Conservation (phyloP, 2,797 vertebrate genomes). For the Muraenolepis orangiensis region DNA sequence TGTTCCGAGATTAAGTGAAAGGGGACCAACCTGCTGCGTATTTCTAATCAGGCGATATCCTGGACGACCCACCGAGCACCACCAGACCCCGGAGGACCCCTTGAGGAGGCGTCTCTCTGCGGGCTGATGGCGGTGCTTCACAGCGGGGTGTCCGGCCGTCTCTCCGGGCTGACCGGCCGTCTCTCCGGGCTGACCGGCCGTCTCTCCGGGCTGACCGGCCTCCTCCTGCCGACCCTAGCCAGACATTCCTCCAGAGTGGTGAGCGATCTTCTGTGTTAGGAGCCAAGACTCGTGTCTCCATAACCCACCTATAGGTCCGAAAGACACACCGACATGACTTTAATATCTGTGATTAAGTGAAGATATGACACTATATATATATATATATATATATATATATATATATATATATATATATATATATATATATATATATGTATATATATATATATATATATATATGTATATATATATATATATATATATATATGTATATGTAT, state of each 20-base stretch:
- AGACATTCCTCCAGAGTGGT: constrained; percentile 67
- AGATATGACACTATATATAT: too few species aligned
- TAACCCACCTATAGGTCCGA: neutral
- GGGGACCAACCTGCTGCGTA: neutral
- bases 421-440: too few species aligned
- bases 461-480: too few species aligned
- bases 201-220: constrained; percentile 22
- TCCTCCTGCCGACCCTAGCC: constrained; percentile 11
- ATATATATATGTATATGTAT: too few species aligned
- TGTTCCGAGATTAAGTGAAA: neutral
- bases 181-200: constrained; percentile 21
- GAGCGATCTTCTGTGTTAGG: constrained; percentile 35
- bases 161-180: neutral
- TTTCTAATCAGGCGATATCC: constrained; percentile 47
- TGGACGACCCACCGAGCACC: constrained; percentile 31
- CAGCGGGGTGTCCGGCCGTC: too few species aligned
- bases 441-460: too few species aligned
- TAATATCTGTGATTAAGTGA: neutral
- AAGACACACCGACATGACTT: neutral
- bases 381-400: too few species aligned
- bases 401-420: too few species aligned
- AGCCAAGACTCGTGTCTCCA: neutral
- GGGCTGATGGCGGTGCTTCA: too few species aligned
- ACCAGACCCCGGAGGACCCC: neutral
- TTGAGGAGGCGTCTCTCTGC: too few species aligned